Evolutionary conservation across 2,797 vertebrate species (phyloP).

Genomic region (Sebastes ruberrimus): DNA sequence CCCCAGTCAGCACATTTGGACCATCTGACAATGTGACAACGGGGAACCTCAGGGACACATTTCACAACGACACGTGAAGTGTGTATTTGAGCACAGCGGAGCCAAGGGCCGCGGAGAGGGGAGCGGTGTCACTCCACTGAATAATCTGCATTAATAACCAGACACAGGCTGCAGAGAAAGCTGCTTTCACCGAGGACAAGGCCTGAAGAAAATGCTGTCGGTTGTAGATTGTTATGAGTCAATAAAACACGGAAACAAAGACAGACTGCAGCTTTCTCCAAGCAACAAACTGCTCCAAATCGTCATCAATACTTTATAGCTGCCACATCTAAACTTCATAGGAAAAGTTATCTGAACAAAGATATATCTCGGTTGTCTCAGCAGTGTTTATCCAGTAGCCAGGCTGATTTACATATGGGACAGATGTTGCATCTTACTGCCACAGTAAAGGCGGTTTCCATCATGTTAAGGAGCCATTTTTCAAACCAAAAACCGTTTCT

Average conservation of each 20-base stretch:
- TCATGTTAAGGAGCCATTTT: constrained; percentile 54
- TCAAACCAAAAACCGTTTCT: constrained; percentile 43
- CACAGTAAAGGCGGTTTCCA: constrained; percentile 51
- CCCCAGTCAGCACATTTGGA: constrained; percentile 47
- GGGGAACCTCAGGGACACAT: constrained; percentile 40
- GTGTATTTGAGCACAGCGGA: constrained; percentile 14
- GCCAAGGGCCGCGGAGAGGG: constrained; percentile 4
- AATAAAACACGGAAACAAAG: constrained; percentile 31
- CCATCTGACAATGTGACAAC: constrained; percentile 54
- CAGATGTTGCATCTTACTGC: constrained; percentile 63
- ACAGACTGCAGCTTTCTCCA: background rate
- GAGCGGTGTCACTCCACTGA: constrained; percentile 37
- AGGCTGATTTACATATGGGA: constrained; percentile 57
- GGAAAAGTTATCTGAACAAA: constrained; percentile 22
- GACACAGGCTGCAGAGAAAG: constrained; percentile 22
- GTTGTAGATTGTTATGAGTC: constrained; percentile 24
- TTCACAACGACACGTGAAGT: constrained; percentile 22
- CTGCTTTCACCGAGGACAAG: constrained; percentile 1
- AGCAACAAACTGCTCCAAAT: constrained; percentile 19
- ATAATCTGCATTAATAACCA: constrained; percentile 52
- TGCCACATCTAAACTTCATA: constrained; percentile 2
- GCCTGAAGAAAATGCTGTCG: constrained; percentile 27
- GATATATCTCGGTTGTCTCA: background rate
- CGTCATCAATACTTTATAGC: constrained; percentile 4
- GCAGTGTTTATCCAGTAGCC: constrained; percentile 1